phyloP scores from a whole-genome alignment of 2,113 vertebrate species.

The Terrapene triunguis region DNA sequence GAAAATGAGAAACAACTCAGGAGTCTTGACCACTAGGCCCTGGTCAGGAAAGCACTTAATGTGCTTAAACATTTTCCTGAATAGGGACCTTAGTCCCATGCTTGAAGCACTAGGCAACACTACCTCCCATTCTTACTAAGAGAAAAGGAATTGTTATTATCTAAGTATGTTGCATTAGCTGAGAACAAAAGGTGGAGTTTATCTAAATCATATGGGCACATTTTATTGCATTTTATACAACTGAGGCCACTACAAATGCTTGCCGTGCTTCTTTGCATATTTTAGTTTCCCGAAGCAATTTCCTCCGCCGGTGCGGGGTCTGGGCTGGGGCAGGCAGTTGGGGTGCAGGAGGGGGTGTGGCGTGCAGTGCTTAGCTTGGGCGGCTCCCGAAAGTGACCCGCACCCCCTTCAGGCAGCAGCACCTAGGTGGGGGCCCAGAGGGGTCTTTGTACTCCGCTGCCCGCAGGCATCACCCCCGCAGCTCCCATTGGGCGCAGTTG shows the following conservation, averaged over 20 bases:
- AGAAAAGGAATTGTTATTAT: neutral
- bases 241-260: neutral
- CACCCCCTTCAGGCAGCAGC: too few relatives aligned
- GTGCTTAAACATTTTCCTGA: neutral
- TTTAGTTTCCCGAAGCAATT: conserved; percentile 55
- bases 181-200: neutral
- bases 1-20: neutral
- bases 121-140: neutral
- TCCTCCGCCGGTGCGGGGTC: neutral
- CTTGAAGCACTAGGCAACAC: neutral
- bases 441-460: too few relatives aligned
- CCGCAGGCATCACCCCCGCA: too few relatives aligned
- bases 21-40: neutral
- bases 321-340: too few relatives aligned
- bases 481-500: too few relatives aligned
- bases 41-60: neutral
- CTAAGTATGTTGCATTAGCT: neutral
- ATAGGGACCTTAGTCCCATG: neutral
- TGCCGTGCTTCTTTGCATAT: conserved; percentile 32
- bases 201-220: conserved; percentile 13
- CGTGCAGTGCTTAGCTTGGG: too few relatives aligned
- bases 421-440: too few relatives aligned
- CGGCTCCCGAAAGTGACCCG: too few relatives aligned
- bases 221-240: conserved; percentile 15
- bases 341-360: too few relatives aligned